Conservation (phyloP, 2,113 vertebrate species). For the Choloepus hoffmanni region DNA sequence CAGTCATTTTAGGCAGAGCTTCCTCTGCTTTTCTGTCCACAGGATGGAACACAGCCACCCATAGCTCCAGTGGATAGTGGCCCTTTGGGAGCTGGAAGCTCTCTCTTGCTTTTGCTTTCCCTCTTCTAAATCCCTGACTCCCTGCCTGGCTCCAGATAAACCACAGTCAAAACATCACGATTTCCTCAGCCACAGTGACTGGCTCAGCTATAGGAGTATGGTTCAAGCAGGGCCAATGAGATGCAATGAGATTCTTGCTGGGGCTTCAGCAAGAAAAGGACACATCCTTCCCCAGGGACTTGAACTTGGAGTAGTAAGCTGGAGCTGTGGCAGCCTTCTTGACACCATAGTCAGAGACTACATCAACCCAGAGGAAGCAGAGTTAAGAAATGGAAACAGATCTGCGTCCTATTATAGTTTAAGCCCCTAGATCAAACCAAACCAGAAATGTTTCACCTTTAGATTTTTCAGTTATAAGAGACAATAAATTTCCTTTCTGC, state of each 20-base stretch:
- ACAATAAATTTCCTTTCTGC: constrained; percentile 1
- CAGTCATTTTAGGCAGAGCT: background rate
- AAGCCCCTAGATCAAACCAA: background rate
- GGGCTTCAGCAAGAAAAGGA: background rate
- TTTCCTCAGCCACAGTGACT: background rate
- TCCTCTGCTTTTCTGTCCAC: background rate
- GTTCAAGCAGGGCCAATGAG: background rate
- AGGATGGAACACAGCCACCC: too few species aligned
- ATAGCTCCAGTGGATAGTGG: too few species aligned
- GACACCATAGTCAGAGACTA: background rate
- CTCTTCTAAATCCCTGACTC: background rate
- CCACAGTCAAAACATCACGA: background rate
- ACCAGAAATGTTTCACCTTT: background rate
- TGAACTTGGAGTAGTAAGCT: background rate
- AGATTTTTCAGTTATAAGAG: background rate
- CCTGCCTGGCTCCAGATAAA: background rate
- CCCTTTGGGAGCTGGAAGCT: background rate
- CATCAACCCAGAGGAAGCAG: background rate
- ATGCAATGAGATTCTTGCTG: rapidly evolving
- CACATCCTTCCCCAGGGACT: background rate
- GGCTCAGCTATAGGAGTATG: background rate
- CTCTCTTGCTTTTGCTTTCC: background rate
- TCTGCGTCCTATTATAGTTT: background rate
- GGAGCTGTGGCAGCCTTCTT: background rate
- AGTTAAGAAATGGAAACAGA: background rate